These are phyloP conservation scores for Alosa sapidissima DNA, from an alignment of 2,797 vertebrate genomes.

Conservation along the genomic window DNA sequence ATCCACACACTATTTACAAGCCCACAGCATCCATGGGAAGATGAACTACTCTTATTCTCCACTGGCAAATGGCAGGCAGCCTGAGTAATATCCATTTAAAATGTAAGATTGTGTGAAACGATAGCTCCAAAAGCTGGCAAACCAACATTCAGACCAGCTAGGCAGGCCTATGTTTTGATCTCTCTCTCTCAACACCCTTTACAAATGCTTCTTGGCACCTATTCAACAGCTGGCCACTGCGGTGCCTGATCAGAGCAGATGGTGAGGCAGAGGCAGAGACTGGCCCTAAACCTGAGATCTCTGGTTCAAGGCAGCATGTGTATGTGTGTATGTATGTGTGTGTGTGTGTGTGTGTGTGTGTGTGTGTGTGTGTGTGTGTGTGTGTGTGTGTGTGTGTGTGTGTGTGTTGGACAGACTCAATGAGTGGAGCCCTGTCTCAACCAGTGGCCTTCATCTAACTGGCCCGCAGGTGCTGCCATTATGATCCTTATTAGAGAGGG, in stretches of 20 bases:
- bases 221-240: not conserved
- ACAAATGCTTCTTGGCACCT: not conserved
- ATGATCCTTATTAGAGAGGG: slow-evolving; percentile 29
- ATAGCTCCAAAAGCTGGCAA: not conserved
- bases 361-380: too few relatives aligned
- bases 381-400: too few relatives aligned
- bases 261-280: not conserved
- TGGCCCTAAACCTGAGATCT: not conserved
- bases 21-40: slow-evolving; percentile 24
- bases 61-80: not conserved
- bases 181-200: slow-evolving; percentile 6
- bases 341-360: too few relatives aligned
- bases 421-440: not conserved
- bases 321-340: not conserved
- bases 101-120: not conserved
- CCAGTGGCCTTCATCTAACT: slow-evolving; percentile 28
- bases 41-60: not conserved
- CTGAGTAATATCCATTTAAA: not conserved
- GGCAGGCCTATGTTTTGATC: not conserved
- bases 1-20: slow-evolving; percentile 25
- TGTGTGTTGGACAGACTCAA: not conserved
- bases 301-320: slow-evolving; percentile 24
- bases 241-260: not conserved
- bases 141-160: not conserved
- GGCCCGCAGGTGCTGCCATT: slow-evolving; percentile 10